These are phyloP conservation scores for Gryllus longicercus DNA, from an alignment of 2,888 invertebrate genomes.

Conservation along the genomic window DNA sequence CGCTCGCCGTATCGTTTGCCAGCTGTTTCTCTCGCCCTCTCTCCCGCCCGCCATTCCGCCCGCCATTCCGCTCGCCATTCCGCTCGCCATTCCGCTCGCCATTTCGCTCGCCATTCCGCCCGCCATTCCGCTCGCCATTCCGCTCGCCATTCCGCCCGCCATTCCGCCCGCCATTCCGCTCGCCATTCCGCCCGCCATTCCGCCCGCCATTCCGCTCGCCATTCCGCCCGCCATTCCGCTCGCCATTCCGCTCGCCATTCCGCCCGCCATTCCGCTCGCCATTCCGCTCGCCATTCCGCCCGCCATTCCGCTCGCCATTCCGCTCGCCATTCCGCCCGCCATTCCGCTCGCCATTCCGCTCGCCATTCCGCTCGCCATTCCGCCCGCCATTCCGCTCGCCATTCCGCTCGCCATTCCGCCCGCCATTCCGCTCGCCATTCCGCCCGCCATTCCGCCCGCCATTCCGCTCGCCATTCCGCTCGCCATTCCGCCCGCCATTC, in stretches of 20 bases:
- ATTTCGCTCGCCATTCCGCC: not conserved
- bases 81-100: not conserved
- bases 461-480: not conserved
- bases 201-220: not conserved
- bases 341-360: not conserved
- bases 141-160: not conserved
- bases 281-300: not conserved
- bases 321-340: not conserved
- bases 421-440: not conserved
- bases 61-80: not conserved
- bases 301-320: not conserved
- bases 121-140: not conserved
- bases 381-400: not conserved
- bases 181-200: not conserved
- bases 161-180: not conserved
- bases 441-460: not conserved
- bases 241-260: not conserved
- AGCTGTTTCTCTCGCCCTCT: not conserved
- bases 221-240: not conserved
- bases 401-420: not conserved
- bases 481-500: not conserved
- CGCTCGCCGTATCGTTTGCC: no score
- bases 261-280: not conserved
- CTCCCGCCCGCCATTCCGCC: not conserved
- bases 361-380: not conserved